Evolutionary conservation across 30 jellyfish, hydroid and myxozoan species (phyloP).

Genomic region (Catostylus mosaicus): DNA sequence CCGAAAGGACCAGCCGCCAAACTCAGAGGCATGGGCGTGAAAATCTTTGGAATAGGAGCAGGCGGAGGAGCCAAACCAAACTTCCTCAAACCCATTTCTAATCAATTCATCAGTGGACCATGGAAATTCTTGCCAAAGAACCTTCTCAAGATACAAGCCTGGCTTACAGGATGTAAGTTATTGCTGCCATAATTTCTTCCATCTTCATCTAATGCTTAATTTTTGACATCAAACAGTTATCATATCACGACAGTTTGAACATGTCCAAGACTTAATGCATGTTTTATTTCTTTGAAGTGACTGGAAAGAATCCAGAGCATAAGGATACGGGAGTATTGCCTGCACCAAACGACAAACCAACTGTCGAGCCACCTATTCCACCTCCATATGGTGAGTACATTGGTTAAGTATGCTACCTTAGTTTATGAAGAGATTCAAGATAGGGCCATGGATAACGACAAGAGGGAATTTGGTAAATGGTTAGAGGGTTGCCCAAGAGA

Average conservation of each 20-base stretch:
- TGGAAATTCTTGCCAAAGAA: slow-evolving; percentile 81
- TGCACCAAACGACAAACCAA: slow-evolving; percentile 76
- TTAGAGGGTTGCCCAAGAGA: too few relatives aligned
- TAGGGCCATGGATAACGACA: too few relatives aligned
- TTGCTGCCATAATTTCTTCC: not conserved
- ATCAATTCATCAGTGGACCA: slow-evolving; percentile 61
- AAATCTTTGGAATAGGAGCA: slow-evolving; percentile 84
- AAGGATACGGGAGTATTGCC: slow-evolving; percentile 75
- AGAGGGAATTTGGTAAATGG: too few relatives aligned
- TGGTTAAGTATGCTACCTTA: too few relatives aligned
- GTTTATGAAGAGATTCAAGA: too few relatives aligned
- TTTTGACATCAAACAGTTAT: too few relatives aligned
- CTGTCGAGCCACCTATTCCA: slow-evolving; percentile 77
- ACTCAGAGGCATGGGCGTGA: slow-evolving; percentile 74
- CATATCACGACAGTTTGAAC: too few relatives aligned
- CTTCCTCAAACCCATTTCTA: slow-evolving; percentile 81
- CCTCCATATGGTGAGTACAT: slow-evolving; percentile 64
- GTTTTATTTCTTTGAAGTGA: too few relatives aligned
- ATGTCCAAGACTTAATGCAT: too few relatives aligned
- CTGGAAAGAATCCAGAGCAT: slow-evolving; percentile 81
- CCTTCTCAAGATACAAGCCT: slow-evolving; percentile 64
- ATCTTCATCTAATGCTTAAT: too few relatives aligned
- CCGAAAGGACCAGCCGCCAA: slow-evolving; percentile 86
- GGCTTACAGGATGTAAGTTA: slow-evolving; percentile 31
- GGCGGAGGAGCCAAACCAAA: slow-evolving; percentile 77